A percentile compares a stretch with the other conserved stretches of the same genome.
Conservation (phyloP, 2,888 invertebrate species). For the Geophilus truncorum region DNA sequence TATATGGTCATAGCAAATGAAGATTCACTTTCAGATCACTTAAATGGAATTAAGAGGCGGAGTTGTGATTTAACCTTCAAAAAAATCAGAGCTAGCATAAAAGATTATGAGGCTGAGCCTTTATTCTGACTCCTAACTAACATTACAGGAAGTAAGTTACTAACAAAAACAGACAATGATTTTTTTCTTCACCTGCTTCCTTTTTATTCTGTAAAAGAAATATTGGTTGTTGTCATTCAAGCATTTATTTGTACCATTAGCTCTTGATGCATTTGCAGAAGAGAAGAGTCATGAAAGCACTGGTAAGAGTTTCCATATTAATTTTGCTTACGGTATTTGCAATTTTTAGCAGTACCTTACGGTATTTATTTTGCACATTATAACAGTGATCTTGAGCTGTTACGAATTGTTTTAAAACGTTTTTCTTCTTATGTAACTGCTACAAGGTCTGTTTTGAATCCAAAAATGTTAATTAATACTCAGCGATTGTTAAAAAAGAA, state of each 20-base stretch:
- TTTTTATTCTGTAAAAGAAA: neutral
- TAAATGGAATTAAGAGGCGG: conserved; percentile 3
- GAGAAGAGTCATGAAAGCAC: neutral
- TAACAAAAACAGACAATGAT: neutral
- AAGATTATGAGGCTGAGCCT: neutral
- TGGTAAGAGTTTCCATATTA: neutral
- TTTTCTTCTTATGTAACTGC: neutral
- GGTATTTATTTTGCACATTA: neutral
- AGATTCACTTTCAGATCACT: neutral
- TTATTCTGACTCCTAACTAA: neutral
- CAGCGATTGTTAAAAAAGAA: neutral
- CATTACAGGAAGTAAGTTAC: neutral
- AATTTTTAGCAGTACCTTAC: neutral
- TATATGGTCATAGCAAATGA: conserved; percentile 7
- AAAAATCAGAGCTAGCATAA: neutral
- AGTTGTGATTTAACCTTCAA: conserved; percentile 7
- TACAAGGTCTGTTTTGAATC: neutral
- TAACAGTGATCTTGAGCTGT: neutral
- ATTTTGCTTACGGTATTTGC: neutral
- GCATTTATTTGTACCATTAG: neutral
- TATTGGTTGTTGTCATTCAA: neutral
- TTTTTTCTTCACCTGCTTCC: neutral
- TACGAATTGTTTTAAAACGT: neutral
- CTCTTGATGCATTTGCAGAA: neutral
- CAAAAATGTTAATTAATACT: neutral